Base-by-base conservation (phyloP, 2,797 vertebrate genomes). In the Gymnopithys bicolor region DNA sequence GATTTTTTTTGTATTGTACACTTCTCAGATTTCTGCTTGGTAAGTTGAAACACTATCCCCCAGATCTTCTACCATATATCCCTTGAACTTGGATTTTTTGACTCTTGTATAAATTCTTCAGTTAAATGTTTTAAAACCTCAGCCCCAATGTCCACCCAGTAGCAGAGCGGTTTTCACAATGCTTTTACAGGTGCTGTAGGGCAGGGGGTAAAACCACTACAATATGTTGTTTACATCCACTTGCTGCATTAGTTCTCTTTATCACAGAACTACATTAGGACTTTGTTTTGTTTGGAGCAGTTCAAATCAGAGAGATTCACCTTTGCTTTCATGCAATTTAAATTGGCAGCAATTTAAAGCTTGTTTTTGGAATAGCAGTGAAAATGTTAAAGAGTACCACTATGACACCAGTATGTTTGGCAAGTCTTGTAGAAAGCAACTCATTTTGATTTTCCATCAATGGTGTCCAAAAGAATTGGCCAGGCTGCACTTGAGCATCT, bases 41-140 rank as follows among this genome's bases (percentile, higher is more conserved):
- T 22, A 46, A 74, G 1, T 27, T 9, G 1, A 87, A 84, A 60
- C 0, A 2, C 4, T 55, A 19, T 53, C 6, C 16, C 16, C 4
- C 12, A n/a, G 24, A 39, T 59, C n/a, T 80, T 53, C 37, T 12
- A 66, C 22, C 10, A 3, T 5, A 1, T 17, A 69, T 35, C 55
- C 13, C 35, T 67, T 45, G 35, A 76, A 46, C 22, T 8, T 25
- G 25, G 7, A 7, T 7, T 77, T 85, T 69, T n/a, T 43, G 22
- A 49, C 10, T 43, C 15, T 35, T 35, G 10, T 5, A 37, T 30
- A 35, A 64, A 84, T 66, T 53, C 24, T 52, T 35, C 33, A 58
- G 30, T 27, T 46, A 21, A 39, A 3, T 11, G 7, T 52, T 59
- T 79, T 43, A 66, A 91, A 92, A 51, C 19, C 10, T 69, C 27